phyloP scores from a whole-genome alignment of 2,888 invertebrate genomes.

The Xanthia togata region DNA sequence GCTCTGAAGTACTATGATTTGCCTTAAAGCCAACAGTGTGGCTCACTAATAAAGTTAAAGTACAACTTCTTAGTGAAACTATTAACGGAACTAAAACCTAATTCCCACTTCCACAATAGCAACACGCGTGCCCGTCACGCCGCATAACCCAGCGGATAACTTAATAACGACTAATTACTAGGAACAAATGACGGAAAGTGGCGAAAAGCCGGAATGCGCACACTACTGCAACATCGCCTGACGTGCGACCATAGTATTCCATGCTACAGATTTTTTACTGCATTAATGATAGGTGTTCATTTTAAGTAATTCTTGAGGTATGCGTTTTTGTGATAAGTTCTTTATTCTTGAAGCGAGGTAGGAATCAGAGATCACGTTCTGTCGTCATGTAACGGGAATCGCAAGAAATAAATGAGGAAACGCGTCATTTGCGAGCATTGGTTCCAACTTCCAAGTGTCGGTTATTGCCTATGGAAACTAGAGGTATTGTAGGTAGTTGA shows the following conservation, averaged over 20 bases:
- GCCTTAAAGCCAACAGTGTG: not conserved
- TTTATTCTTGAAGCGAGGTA: slow-evolving; percentile 19
- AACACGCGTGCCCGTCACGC: slow-evolving; percentile 62
- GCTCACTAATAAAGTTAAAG: not conserved
- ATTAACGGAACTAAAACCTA: slow-evolving; percentile 72
- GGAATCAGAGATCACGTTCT: slow-evolving; percentile 36
- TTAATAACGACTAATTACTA: slow-evolving; percentile 77
- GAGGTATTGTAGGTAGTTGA: not conserved
- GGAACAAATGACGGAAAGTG: slow-evolving; percentile 78
- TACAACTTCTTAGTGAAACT: slow-evolving; percentile 62
- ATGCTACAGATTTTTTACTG: slow-evolving; percentile 35
- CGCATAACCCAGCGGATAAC: slow-evolving; percentile 65
- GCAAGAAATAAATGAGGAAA: slow-evolving; percentile 64
- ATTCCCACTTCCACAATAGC: slow-evolving; percentile 68
- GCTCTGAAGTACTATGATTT: not conserved
- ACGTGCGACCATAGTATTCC: slow-evolving; percentile 29
- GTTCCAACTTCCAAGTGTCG: slow-evolving; percentile 17
- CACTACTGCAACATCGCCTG: slow-evolving; percentile 37
- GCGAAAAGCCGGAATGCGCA: slow-evolving; percentile 73
- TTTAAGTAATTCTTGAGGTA: slow-evolving; percentile 13
- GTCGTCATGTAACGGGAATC: slow-evolving; percentile 52
- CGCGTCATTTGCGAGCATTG: slow-evolving; percentile 47
- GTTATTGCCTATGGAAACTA: slow-evolving; percentile 21
- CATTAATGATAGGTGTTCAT: slow-evolving; percentile 6
- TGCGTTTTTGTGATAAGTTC: slow-evolving; percentile 5